Percentiles rank a stretch among this genome's conserved stretches.
These are phyloP conservation scores for Nicator chloris DNA, from an alignment of 2,113 vertebrate genomes.

Conservation along the genomic window DNA sequence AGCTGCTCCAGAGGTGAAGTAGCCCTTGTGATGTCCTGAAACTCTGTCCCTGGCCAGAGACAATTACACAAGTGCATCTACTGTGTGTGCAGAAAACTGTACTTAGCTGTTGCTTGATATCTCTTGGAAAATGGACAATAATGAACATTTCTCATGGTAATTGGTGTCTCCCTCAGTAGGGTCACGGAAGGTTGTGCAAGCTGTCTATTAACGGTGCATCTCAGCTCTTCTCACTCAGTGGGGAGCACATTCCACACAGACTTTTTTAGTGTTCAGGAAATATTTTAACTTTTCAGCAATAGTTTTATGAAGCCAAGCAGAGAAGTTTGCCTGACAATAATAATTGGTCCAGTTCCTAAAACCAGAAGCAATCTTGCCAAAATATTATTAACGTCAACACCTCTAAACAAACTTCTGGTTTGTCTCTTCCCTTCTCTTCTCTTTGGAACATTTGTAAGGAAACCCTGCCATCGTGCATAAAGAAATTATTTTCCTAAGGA, in stretches of 20 bases:
- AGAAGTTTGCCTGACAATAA: background rate
- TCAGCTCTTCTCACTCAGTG: background rate
- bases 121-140: slow-evolving; percentile 1
- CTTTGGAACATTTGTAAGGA: background rate
- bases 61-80: background rate
- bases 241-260: background rate
- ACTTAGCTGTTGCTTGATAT: background rate
- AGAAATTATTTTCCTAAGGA: background rate
- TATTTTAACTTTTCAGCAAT: background rate
- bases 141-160: slow-evolving; percentile 19
- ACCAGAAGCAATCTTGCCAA: background rate
- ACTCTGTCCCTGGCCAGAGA: background rate
- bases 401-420: background rate
- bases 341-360: background rate
- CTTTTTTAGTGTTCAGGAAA: background rate
- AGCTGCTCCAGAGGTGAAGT: background rate
- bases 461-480: background rate
- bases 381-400: background rate
- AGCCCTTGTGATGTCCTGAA: background rate
- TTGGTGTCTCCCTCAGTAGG: background rate
- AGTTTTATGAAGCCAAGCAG: background rate
- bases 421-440: background rate
- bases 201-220: background rate
- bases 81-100: background rate
- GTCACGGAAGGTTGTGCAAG: background rate